Evolutionary conservation across 2,113 vertebrate genomes (phyloP).

Genomic region (Leucopsar rothschildi): DNA sequence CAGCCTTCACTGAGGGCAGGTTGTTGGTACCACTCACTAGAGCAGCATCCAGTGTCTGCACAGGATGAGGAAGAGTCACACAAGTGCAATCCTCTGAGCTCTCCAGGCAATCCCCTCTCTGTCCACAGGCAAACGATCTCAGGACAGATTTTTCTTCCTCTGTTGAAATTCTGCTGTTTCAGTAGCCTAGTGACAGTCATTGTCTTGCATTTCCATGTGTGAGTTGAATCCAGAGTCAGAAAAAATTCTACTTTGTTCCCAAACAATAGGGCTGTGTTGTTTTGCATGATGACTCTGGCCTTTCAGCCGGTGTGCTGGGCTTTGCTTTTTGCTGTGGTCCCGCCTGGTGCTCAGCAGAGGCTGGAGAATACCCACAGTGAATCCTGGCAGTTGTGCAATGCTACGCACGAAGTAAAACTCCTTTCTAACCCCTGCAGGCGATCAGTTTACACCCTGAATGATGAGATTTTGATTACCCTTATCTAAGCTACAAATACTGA

Average conservation of each 20-base stretch:
- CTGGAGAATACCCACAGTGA: not conserved
- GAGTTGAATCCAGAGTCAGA: not conserved
- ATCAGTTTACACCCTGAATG: constrained; percentile 57
- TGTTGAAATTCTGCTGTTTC: constrained; percentile 3
- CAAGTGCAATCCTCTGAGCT: not conserved
- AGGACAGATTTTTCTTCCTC: not conserved
- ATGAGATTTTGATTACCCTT: constrained; percentile 62
- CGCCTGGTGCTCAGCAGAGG: not conserved
- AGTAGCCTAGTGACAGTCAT: not conserved
- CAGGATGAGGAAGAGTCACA: not conserved
- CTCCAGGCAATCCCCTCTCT: not conserved
- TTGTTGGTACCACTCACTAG: not conserved
- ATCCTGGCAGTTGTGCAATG: not conserved
- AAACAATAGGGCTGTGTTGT: not conserved
- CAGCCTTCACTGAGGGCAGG: not conserved
- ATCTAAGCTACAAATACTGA: constrained; percentile 40
- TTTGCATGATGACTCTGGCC: not conserved
- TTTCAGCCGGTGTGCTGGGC: not conserved
- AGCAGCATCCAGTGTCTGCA: not conserved
- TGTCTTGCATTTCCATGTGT: constrained; percentile 12
- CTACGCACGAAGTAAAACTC: constrained; percentile 13
- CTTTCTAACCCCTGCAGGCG: constrained; percentile 50
- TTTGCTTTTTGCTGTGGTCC: not conserved
- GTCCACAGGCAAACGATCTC: not conserved
- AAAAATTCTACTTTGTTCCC: constrained; percentile 10